Evolutionary conservation across 2,888 invertebrate species (phyloP), one percentile per base, ranked within the genome.

Genomic region (Theristus sp.): DNA sequence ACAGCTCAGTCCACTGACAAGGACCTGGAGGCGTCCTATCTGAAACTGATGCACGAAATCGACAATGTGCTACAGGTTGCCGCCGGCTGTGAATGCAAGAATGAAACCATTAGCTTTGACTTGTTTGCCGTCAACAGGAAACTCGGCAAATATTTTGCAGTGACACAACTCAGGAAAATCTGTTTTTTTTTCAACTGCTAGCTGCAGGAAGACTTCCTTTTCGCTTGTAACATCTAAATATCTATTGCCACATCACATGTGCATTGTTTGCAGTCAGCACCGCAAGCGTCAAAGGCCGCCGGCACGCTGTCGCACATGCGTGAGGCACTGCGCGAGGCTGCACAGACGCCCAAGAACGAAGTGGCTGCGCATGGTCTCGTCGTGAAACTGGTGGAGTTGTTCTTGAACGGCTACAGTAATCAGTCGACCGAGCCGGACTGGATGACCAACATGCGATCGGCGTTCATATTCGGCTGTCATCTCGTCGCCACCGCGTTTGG

Each of bases 391-490:
- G 67, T 67, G 17, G 69, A 69, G 28, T 64, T 65, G 49, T 53
- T 68, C 31, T 62, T 69, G 27, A 63, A 65, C 56, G 65, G 65
- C 26, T 69, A 64, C 60, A 52, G 22, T 47, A 57, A 27, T 27
- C 53, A 52, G 30, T 1, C 22, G 25, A 28, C 26, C 22, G 60
- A 52, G 26, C 27, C 28, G 22, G 68, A 68, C 57, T 68, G 68
- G 69, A 61, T 64, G 31, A 56, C 62, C 2, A 59, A 66, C 30
- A 62, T 69, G 17, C 59, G 67, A 1, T 68, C 69, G 59, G 63
- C 67, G 27, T 70, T 67, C 64, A 60, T 68, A 29, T 62, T 67
- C 62, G 63, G 62, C 49, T 64, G 65, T 20, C 63, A 66, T n/a
- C 60, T 63, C 24, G 66, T 59, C 22, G 46, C 55, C 26, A 29